Evolutionary conservation across 23 tunicate genomes (phyloP).

Genomic region (Styela clava): DNA sequence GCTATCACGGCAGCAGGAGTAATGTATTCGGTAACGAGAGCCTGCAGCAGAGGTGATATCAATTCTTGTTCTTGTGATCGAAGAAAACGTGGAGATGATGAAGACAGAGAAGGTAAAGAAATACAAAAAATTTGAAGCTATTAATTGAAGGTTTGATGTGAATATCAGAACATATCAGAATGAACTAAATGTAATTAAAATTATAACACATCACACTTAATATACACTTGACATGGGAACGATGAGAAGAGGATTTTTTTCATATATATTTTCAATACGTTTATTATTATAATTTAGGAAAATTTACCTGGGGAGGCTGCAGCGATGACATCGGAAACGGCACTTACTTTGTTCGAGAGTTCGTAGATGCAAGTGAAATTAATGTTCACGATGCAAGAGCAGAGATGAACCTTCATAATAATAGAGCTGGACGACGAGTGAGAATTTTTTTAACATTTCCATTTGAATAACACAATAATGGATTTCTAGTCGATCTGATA

Average conservation of each 20-base stretch:
- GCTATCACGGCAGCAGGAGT: constrained; percentile 84
- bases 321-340: constrained; percentile 77
- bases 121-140: background rate
- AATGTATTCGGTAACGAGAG: constrained; percentile 65
- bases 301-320: constrained; percentile 71
- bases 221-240: background rate
- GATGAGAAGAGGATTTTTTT: background rate
- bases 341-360: constrained; percentile 43
- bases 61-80: constrained; percentile 59
- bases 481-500: background rate
- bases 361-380: constrained; percentile 60
- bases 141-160: background rate
- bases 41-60: constrained; percentile 54
- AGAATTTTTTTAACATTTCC: too few species aligned
- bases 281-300: constrained; percentile 13
- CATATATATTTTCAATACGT: too few species aligned
- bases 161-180: too few species aligned
- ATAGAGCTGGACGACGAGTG: constrained; percentile 67
- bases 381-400: constrained; percentile 63
- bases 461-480: background rate
- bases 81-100: constrained; percentile 30
- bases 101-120: constrained; percentile 26
- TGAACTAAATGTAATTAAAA: too few species aligned
- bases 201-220: too few species aligned
- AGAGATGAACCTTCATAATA: constrained; percentile 72